Evolutionary conservation across 2,797 vertebrate genomes (phyloP), one percentile per base, ranked within the genome.

Genomic region (Miichthys miiuy): DNA sequence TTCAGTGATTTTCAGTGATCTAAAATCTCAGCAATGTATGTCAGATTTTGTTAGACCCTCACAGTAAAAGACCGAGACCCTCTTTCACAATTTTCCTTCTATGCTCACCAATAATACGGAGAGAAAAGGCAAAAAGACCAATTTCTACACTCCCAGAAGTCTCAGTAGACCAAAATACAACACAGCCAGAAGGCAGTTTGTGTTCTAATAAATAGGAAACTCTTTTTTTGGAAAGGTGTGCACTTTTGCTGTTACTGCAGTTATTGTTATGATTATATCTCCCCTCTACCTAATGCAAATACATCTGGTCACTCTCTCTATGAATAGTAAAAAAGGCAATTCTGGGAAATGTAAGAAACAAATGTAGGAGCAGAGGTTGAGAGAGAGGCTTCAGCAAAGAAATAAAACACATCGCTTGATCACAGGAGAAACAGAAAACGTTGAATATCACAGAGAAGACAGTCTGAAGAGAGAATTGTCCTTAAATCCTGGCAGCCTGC

Each of bases 401-500:
- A 46, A 2, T 21, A 63, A 55, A 70, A 64, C 41, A 9, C 58
- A 63, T 56, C 54, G 14, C 7, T 57, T 2, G 38, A 30, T 54
- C 48, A 52, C 41, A 62, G 21, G 52, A 61, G 8, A 67, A 23
- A 5, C 9, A 23, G 62, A 66, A 58, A 5, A 23, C 42, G 25
- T 0, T 23, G 4, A 52, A 1, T 38, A 55, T 60, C 1, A 27
- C 16, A 58, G 57, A 52, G 67, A 3, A 42, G 10, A 68, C 34
- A 2, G 14, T 27, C 61, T 42, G 11, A 56, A 13, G 65, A 10
- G 52, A 30, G 46, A 74, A 74, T 6, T 51, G 72, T 74, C 51
- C 68, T 75, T 65, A 50, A 75, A 58, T 61, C 34, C 46, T 74
- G 67, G 27, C 75, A 63, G 38, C 68, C 65, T 48, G 50, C 69